Percentiles rank a stretch among this genome's conserved stretches.
These are phyloP conservation scores for Epistrophe eligans DNA, from an alignment of 2,888 invertebrate genomes.

Conservation along the genomic window DNA sequence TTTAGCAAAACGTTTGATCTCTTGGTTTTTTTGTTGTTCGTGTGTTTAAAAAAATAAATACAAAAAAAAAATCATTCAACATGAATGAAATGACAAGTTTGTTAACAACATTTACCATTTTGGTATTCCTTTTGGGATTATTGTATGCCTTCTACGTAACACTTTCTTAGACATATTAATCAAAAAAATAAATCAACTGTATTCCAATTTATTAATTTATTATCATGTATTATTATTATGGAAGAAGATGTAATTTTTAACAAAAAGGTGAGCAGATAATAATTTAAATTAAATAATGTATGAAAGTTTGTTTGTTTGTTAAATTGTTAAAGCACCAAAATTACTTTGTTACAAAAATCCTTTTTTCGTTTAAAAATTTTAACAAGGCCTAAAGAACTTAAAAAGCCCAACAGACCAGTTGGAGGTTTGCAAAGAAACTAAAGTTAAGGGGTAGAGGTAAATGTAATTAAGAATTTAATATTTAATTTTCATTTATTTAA, in stretches of 20 bases:
- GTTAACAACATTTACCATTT: slow-evolving; percentile 89
- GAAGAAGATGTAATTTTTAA: slow-evolving; percentile 10
- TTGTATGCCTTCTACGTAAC: slow-evolving; percentile 89
- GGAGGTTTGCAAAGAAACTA: too few relatives aligned
- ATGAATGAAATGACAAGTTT: slow-evolving; percentile 88
- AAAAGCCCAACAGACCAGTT: too few relatives aligned
- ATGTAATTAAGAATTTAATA: too few relatives aligned
- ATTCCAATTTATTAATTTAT: slow-evolving; percentile 23
- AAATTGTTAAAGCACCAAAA: too few relatives aligned
- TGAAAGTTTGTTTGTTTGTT: too few relatives aligned
- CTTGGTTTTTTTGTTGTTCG: not conserved
- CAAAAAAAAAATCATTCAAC: slow-evolving; percentile 73
- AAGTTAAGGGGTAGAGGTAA: too few relatives aligned
- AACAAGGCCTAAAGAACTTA: too few relatives aligned
- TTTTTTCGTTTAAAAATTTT: too few relatives aligned
- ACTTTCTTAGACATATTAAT: slow-evolving; percentile 78
- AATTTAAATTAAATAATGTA: not conserved
- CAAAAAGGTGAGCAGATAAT: not conserved
- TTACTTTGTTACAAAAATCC: too few relatives aligned
- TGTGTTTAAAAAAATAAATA: slow-evolving; percentile 11
- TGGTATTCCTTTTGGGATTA: slow-evolving; percentile 88
- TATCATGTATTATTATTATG: not conserved
- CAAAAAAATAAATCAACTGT: not conserved
- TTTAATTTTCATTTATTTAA: too few relatives aligned
- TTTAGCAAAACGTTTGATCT: slow-evolving; percentile 15